Conservation (phyloP, 1,140 invertebrate species). For the Cheumatopsyche charites region DNA sequence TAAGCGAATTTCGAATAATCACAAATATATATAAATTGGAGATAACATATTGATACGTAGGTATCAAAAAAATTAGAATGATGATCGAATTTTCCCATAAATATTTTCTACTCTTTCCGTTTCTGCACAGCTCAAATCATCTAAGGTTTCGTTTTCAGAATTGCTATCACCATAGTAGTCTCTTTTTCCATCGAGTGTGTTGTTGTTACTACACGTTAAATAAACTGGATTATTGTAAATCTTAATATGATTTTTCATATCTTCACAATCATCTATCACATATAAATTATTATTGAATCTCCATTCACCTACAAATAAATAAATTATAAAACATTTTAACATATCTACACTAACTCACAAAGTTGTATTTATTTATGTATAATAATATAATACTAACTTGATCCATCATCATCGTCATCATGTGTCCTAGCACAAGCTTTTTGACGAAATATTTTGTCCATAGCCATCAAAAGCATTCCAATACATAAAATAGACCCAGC, state of each 20-base stretch:
- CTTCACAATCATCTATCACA: not conserved
- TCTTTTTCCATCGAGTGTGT: too few relatives aligned
- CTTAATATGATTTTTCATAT: not conserved
- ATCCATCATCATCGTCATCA: not conserved
- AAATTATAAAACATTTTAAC: not conserved
- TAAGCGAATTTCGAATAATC: too few relatives aligned
- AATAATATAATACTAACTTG: not conserved
- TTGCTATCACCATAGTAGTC: too few relatives aligned
- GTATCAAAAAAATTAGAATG: too few relatives aligned
- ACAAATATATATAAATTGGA: too few relatives aligned
- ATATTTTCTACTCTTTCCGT: too few relatives aligned
- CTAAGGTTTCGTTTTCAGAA: too few relatives aligned
- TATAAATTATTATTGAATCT: slow-evolving; percentile 13
- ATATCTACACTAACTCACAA: too few relatives aligned
- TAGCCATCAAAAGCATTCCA: not conserved
- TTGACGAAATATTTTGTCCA: slow-evolving; percentile 2
- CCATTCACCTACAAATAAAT: not conserved
- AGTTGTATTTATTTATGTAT: too few relatives aligned
- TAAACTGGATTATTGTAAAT: slow-evolving; percentile 17
- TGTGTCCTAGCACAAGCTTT: not conserved
- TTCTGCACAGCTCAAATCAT: too few relatives aligned
- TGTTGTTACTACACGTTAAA: not conserved
- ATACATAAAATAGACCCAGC: not conserved
- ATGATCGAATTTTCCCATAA: too few relatives aligned
- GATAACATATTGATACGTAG: too few relatives aligned